A percentile compares a stretch with the other conserved stretches of the same genome.
These are phyloP conservation scores for Bedellia somnulentella DNA, from an alignment of 2,888 invertebrate species.

Conservation along the genomic window DNA sequence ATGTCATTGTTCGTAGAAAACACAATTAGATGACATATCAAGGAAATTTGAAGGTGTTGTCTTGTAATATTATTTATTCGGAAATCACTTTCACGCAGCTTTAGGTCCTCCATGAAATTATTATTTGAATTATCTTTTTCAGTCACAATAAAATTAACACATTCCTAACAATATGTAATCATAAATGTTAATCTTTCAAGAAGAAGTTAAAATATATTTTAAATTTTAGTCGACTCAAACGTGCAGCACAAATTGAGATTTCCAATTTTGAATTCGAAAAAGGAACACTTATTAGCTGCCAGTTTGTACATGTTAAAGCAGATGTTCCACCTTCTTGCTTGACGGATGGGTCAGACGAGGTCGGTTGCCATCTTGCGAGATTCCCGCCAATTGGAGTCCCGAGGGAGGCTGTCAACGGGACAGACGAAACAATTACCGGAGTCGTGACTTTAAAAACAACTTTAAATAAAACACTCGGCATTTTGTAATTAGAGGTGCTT, in stretches of 20 bases:
- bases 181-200: too few species aligned
- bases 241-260: conserved; percentile 11
- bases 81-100: too few species aligned
- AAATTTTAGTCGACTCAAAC: conserved; percentile 3
- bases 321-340: conserved; percentile 49
- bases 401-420: conserved; percentile 38
- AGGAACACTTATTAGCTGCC: conserved; percentile 41
- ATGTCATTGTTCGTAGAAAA: too few species aligned
- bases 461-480: conserved; percentile 20
- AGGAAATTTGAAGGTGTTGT: too few species aligned
- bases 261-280: conserved; percentile 19
- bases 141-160: too few species aligned
- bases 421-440: conserved; percentile 42
- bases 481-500: conserved; percentile 29
- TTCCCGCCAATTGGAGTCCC: conserved; percentile 41
- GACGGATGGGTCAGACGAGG: conserved; percentile 54
- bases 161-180: too few species aligned
- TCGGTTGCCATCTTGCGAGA: conserved; percentile 46
- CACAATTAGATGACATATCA: too few species aligned
- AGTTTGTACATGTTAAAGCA: conserved; percentile 49
- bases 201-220: too few species aligned
- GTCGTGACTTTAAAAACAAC: conserved; percentile 32
- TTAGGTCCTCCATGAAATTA: too few species aligned
- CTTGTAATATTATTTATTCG: too few species aligned
- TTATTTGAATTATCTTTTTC: too few species aligned